Base-by-base conservation (phyloP, 2,888 invertebrate genomes). In the Drosophila emarginata region DNA sequence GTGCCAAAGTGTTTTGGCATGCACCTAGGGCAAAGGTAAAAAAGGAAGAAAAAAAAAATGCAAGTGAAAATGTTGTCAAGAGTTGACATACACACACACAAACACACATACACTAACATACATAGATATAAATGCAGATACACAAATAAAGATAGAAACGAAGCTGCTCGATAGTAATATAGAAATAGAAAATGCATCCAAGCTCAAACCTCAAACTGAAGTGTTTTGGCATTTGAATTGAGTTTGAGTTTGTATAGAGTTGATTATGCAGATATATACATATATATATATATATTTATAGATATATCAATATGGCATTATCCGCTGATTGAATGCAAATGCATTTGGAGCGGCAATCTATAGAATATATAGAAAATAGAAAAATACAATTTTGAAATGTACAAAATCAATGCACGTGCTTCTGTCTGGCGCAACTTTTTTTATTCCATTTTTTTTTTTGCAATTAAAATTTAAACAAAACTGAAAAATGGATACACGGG, bases 211-310 rank as follows among this genome's bases (percentile, higher is more conserved):
- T 74, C 64, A 45, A 18, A 32, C 69, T 64, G 78, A 80, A 85
- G 80, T 80, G 83, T 83, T 82, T 82, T 86, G 82, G 77, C 77
- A 85, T 77, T 80, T 79, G 76, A 85, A 80, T 76, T 76, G 76
- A 72, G 86, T 66, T 68, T 67, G 61, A 45, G 52, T 73, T 72
- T 60, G 61, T 67, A 67, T 39, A 69, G 56, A 72, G 74, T 72
- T 72, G 61, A 85, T 77, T 74, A 72, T 76, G 65, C 70, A 70
- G 57, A 21, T 64, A 9, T 26, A 12, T 14, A 54, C 15, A 12
- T 57, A 56, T 58, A 68, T 61, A 60, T 66, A 64, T 73, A 62
- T 15, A 57, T 40, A 52, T 39, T 57, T 67, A 15, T 32, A 51
- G 14, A 9, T 9, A 23, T 9, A 59, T 15, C n/a, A 58, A 37